These are phyloP conservation scores for Philypnodon macrostomus DNA, from an alignment of 2,797 vertebrate species.

Conservation along the genomic window DNA sequence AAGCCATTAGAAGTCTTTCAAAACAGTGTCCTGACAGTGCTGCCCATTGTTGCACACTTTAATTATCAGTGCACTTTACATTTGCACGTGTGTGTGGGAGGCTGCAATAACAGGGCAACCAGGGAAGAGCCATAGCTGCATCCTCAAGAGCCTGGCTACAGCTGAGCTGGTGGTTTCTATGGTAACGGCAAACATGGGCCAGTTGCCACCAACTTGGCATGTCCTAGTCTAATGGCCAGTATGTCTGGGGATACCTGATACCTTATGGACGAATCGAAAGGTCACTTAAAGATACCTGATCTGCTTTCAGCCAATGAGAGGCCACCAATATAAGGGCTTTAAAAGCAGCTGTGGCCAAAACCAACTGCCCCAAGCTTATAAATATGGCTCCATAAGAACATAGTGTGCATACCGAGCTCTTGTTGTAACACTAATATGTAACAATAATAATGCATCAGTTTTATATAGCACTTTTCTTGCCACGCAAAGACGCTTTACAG, in stretches of 20 bases:
- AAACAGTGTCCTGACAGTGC: slow-evolving; percentile 39
- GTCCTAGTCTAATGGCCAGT: slow-evolving; percentile 35
- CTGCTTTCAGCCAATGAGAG: slow-evolving; percentile 57
- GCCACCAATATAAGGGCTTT: slow-evolving; percentile 20
- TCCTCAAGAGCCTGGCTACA: slow-evolving; percentile 32
- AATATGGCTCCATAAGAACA: slow-evolving; percentile 10
- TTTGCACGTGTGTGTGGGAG: slow-evolving; percentile 9
- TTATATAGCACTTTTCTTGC: too few relatives aligned
- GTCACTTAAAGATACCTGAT: slow-evolving; percentile 54
- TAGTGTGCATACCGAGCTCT: slow-evolving; percentile 19
- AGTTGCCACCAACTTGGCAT: slow-evolving; percentile 51
- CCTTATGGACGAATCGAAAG: slow-evolving; percentile 35
- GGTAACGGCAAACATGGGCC: slow-evolving; percentile 54
- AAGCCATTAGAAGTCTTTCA: slow-evolving; percentile 26
- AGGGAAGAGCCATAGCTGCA: slow-evolving; percentile 27
- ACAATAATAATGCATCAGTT: too few relatives aligned
- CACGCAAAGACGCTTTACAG: too few relatives aligned
- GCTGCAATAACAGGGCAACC: slow-evolving; percentile 26
- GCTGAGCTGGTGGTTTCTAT: slow-evolving; percentile 41
- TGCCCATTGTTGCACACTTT: slow-evolving; percentile 28
- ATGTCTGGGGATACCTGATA: slow-evolving; percentile 59
- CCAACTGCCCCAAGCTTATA: slow-evolving; percentile 20
- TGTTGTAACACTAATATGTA: too few relatives aligned
- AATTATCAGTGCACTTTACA: slow-evolving; percentile 42
- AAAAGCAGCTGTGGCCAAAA: slow-evolving; percentile 42